These are phyloP conservation scores for Melangyna quadrimaculata DNA, from an alignment of 2,888 invertebrate species.

Conservation along the genomic window DNA sequence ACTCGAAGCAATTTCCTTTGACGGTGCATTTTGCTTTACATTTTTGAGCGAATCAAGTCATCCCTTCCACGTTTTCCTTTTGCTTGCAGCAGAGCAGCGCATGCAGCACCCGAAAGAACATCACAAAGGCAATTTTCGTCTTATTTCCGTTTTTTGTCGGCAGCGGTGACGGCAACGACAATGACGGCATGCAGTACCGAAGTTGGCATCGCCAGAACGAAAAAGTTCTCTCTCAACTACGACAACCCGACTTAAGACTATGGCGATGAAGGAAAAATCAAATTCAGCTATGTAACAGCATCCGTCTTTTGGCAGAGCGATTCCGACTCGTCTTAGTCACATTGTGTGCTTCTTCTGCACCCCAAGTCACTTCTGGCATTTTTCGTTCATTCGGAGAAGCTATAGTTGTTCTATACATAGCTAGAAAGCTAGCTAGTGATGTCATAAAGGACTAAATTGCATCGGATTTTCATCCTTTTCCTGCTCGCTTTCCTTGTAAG, in stretches of 20 bases:
- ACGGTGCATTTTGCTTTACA: conserved; percentile 18
- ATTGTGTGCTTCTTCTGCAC: conserved; percentile 27
- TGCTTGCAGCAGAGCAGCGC: not conserved
- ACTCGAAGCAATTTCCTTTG: conserved; percentile 66
- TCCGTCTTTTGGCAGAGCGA: conserved; percentile 13
- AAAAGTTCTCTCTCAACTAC: conserved; percentile 18
- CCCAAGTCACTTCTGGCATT: conserved; percentile 52
- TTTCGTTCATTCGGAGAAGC: not conserved
- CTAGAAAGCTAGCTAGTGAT: conserved; percentile 23
- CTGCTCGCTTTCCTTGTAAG: conserved; percentile 9
- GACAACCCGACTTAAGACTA: not conserved
- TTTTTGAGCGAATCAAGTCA: conserved; percentile 16
- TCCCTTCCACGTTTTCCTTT: not conserved
- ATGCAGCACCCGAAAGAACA: conserved; percentile 38
- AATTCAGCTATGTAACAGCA: conserved; percentile 6
- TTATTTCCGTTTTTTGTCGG: conserved; percentile 59
- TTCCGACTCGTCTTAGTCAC: conserved; percentile 46
- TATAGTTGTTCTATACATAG: too few relatives aligned
- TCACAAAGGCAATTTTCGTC: conserved; percentile 68
- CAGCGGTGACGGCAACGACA: not conserved
- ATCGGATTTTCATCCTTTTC: conserved; percentile 50
- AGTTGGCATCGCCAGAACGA: not conserved
- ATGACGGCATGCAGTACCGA: not conserved
- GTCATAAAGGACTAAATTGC: conserved; percentile 57
- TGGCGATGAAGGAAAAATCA: not conserved